Evolutionary conservation across 1,140 invertebrate species (phyloP).

Genomic region (Eumaeus atala): DNA sequence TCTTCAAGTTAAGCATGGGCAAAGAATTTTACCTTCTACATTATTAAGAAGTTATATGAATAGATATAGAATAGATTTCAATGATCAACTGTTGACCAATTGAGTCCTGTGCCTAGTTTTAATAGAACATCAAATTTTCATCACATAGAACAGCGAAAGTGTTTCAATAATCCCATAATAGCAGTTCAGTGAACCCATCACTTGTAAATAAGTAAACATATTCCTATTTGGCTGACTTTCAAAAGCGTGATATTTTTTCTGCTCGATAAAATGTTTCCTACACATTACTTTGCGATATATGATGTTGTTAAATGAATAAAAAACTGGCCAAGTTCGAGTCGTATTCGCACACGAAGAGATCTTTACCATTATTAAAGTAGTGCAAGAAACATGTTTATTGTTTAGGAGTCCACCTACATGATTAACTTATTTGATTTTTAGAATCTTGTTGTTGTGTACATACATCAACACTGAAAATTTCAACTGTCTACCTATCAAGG

Average conservation of each 20-base stretch:
- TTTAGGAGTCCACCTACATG: neutral
- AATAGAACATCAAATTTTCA: neutral
- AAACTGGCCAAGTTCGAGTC: no score
- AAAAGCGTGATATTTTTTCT: constrained; percentile 10
- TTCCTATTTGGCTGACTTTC: constrained; percentile 4
- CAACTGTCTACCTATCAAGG: no score
- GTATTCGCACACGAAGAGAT: no score
- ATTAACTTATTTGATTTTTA: no score
- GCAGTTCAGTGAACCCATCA: constrained; percentile 37
- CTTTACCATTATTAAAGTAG: no score
- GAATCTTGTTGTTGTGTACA: no score
- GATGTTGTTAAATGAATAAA: constrained; percentile 5
- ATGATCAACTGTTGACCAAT: neutral
- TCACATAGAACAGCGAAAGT: constrained; percentile 27
- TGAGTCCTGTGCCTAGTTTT: neutral
- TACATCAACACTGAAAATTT: no score
- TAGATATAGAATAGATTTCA: neutral
- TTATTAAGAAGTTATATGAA: neutral
- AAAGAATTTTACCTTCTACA: neutral
- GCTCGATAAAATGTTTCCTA: constrained; percentile 14
- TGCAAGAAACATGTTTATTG: neutral
- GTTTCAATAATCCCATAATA: constrained; percentile 30
- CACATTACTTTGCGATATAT: neutral
- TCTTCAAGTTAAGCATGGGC: no score
- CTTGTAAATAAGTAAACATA: constrained; percentile 25